Base-by-base conservation (phyloP, 2,888 invertebrate species). In the Pyrgus malvae region DNA sequence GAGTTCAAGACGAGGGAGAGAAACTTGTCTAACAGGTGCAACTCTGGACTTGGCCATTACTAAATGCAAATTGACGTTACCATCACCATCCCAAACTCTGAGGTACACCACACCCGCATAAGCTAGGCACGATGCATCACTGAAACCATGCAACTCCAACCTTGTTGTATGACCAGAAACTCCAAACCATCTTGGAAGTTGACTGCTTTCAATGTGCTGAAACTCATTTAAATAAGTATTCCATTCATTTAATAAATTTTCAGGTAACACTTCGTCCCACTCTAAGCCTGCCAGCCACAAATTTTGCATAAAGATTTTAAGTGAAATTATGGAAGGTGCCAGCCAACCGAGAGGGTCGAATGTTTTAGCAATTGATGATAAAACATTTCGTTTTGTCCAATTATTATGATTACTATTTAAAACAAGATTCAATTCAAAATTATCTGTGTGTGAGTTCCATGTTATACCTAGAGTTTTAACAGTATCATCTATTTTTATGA, bases 1-100 rank as follows among this genome's bases (percentile, higher is more conserved):
- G 5, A 59, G 44, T 23, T 59, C 61, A 5, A 62, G 42, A 11
- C 59, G 38, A n/a, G 61, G 57, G 14, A 57, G 37, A 5, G 50
- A 56, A 1, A 59, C 40, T 40, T 57, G 41, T 40, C 56, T 59
- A 2, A 56, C 37, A 8, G 57, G 57, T 8, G 61, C 57, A 9
- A 63, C 59, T 44, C 31, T 58, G 1, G 60, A 37, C 44, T 58
- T 62, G 7, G 59, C 49, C 12, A 27, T 27, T 7, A 60, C 8
- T 11, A 56, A 44, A 17, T 37, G 27, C 40, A 41, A 14, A 23
- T 21, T 31, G n/a, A 50, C 6, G 4, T 12, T 16, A 23, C 14
- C 35, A 41, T 54, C 31, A 12, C 21, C 2, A 4, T 19, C 16
- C 9, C 16, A 27, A 54, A 38, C 46, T 40, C 53, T 46, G 31